Base-by-base conservation (phyloP, 2,797 vertebrate genomes). In the Euphonia xanthogaster region DNA sequence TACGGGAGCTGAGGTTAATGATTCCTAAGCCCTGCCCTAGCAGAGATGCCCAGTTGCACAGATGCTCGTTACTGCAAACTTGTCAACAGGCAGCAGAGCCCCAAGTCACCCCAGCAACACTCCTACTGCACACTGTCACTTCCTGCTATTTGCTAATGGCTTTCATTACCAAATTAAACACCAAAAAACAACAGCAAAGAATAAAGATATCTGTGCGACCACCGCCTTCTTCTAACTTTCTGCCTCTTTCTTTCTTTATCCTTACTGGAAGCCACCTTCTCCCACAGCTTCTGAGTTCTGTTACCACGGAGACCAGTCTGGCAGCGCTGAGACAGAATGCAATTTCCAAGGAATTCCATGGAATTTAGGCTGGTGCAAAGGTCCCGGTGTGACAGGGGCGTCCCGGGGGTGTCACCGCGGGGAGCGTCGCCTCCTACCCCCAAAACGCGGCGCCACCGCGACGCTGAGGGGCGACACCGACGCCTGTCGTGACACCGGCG, bases 71-170 rank as follows among this genome's bases (percentile, higher is more conserved):
- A 55, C 11, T 12, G 39, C 77, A 37, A 14, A 33, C n/a, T 4
- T 8, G 86, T 39, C 90, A 93, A 79, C 89, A 93, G 67, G 65
- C 12, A 87, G 67, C 74, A 75, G 48, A 39, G 68, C 57, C 53
- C 50, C 68, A 77, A 1, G 71, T 51, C 80, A 17, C 39, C 80
- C 44, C 9, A 42, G 77, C 93, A 61, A 50, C 10, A 14, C 33
- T 47, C 53, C 63, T 20, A 13, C 65, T 30, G 6, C 63, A 5
- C 6, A 15, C 8, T 37, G 73, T 13, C 74, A 70, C 62, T 79
- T 91, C 96, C 94, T 90, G 92, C 51, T 54, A 6, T 48, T 84
- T 55, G 39, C 58, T 60, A 90, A 95, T 63, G 66, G 25, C 76
- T 48, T 86, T 70, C 66, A 53, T 83, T 45, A 87, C 47, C 50